Conservation (phyloP, 2,797 vertebrate genomes). For the Sebastes umbrosus region DNA sequence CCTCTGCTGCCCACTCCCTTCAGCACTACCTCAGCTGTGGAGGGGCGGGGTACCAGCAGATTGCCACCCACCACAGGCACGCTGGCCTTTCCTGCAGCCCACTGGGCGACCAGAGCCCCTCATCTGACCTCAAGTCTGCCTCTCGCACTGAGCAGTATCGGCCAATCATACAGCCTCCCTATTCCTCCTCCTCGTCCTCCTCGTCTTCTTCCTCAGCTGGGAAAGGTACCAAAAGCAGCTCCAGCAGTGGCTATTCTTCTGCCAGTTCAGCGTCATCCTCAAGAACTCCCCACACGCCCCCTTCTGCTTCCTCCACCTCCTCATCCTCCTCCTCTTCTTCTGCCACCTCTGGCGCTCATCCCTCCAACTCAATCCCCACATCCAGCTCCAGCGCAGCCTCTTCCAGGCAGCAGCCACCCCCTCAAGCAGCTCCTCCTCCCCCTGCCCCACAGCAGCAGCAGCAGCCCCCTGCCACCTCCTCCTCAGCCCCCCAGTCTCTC, state of each 20-base stretch:
- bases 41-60: constrained; percentile 89
- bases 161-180: constrained; percentile 92
- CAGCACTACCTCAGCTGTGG: constrained; percentile 96
- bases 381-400: constrained; percentile 83
- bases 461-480: constrained; percentile 77
- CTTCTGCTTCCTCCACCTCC: constrained; percentile 85
- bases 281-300: constrained; percentile 86
- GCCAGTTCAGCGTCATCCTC: constrained; percentile 84
- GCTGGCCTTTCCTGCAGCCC: constrained; percentile 92
- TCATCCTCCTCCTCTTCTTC: constrained; percentile 88
- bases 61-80: constrained; percentile 86
- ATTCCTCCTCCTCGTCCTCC: constrained; percentile 81
- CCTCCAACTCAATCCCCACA: constrained; percentile 81
- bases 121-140: constrained; percentile 79
- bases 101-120: constrained; percentile 90
- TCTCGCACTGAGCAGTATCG: constrained; percentile 86
- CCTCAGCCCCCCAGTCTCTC: constrained; percentile 79
- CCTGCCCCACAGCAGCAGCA: constrained; percentile 80
- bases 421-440: constrained; percentile 85
- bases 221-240: constrained; percentile 84
- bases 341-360: constrained; percentile 85
- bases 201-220: constrained; percentile 80
- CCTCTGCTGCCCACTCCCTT: constrained; percentile 89
- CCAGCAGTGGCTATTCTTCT: constrained; percentile 89
- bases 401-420: constrained; percentile 85